Conservation (phyloP, 2,888 invertebrate genomes). For the Andrena dorsata region DNA sequence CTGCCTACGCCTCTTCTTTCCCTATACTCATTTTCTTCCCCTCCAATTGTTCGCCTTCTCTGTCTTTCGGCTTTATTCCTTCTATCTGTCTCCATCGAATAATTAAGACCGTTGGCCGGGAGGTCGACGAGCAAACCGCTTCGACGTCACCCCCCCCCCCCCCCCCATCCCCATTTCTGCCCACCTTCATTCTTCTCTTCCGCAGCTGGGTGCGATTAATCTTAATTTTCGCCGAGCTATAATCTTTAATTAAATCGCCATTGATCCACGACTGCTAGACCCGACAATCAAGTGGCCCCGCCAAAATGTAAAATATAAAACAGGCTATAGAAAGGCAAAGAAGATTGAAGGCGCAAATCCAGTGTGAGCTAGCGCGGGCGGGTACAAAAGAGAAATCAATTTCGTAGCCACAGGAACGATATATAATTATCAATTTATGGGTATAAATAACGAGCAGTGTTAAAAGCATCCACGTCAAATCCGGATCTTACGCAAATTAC, state of each 20-base stretch:
- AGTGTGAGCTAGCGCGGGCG: constrained; percentile 25
- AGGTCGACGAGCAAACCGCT: constrained; percentile 63
- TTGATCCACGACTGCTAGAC: constrained; percentile 77
- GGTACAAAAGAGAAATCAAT: constrained; percentile 52
- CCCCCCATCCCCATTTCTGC: constrained; percentile 6
- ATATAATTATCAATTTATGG: constrained; percentile 71
- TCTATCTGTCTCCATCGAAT: constrained; percentile 69
- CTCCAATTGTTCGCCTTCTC: neutral
- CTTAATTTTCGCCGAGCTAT: constrained; percentile 83
- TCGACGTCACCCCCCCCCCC: constrained; percentile 43
- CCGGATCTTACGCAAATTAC: constrained; percentile 13
- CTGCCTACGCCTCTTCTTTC: neutral
- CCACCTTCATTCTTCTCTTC: constrained; percentile 46
- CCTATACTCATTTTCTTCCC: constrained; percentile 6
- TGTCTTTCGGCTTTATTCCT: constrained; percentile 29
- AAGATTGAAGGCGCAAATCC: constrained; percentile 9
- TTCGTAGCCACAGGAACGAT: constrained; percentile 16
- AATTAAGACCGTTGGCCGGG: constrained; percentile 76
- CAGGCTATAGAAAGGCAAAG: constrained; percentile 6
- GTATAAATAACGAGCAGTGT: constrained; percentile 64
- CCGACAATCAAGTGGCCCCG: constrained; percentile 49
- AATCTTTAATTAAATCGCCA: constrained; percentile 85
- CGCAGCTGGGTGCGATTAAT: constrained; percentile 79
- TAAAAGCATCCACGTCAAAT: constrained; percentile 34
- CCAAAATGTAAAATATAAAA: constrained; percentile 16